Evolutionary conservation across 2,888 invertebrate genomes (phyloP).

Genomic region (Polylopha cassiicola): DNA sequence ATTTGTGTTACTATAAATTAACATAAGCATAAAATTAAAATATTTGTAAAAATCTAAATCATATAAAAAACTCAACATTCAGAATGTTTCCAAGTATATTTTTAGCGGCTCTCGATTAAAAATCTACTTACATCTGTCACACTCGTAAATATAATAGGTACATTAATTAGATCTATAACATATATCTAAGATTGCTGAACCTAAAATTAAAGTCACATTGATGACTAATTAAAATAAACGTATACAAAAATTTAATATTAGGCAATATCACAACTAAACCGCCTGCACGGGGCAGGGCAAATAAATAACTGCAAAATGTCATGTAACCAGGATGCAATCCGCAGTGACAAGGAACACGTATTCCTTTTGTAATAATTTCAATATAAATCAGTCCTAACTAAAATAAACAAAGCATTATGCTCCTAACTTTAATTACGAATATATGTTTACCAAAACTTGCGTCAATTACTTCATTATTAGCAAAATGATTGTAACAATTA

Average conservation of each 20-base stretch:
- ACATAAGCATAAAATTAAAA: slow-evolving; percentile 42
- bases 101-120: slow-evolving; percentile 32
- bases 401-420: too few relatives aligned
- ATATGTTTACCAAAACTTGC: too few relatives aligned
- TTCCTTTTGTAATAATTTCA: too few relatives aligned
- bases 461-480: too few relatives aligned
- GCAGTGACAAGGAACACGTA: neutral
- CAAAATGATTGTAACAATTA: too few relatives aligned
- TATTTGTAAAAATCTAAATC: slow-evolving; percentile 34
- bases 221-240: slow-evolving; percentile 70
- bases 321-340: slow-evolving; percentile 6
- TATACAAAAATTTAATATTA: slow-evolving; percentile 72
- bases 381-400: too few relatives aligned
- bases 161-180: slow-evolving; percentile 42
- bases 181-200: slow-evolving; percentile 53
- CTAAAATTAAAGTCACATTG: slow-evolving; percentile 66
- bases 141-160: slow-evolving; percentile 40
- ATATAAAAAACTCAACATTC: slow-evolving; percentile 38
- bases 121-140: slow-evolving; percentile 45
- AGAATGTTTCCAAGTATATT: slow-evolving; percentile 39
- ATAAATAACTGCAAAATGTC: slow-evolving; percentile 45
- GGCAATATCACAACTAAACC: slow-evolving; percentile 75
- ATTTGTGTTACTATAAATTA: slow-evolving; percentile 54
- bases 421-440: too few relatives aligned
- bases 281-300: slow-evolving; percentile 51